Percentiles rank a stretch among this genome's conserved stretches.
These are phyloP conservation scores for Cordilura impudica DNA, from an alignment of 2,888 invertebrate genomes.

Conservation along the genomic window DNA sequence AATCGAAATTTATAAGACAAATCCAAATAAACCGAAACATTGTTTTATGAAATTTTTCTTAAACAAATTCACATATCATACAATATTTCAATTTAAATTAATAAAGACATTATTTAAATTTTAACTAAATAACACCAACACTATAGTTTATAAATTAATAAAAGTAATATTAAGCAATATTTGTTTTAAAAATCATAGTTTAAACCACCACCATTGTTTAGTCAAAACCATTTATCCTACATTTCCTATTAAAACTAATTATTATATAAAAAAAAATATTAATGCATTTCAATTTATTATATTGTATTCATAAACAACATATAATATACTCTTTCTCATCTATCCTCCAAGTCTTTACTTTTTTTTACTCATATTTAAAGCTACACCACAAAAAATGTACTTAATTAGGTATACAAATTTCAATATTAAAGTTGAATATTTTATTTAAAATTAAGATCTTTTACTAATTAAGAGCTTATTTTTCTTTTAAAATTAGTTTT, in stretches of 20 bases:
- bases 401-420: slow-evolving; percentile 21
- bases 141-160: too few relatives aligned
- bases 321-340: background rate
- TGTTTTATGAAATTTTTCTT: too few relatives aligned
- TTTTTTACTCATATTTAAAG: slow-evolving; percentile 18
- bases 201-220: slow-evolving; percentile 2
- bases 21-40: slow-evolving; percentile 41
- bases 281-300: slow-evolving; percentile 57
- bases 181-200: too few relatives aligned
- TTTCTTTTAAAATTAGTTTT: slow-evolving; percentile 25
- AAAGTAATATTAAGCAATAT: too few relatives aligned
- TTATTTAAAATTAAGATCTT: slow-evolving; percentile 7
- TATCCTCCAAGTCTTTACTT: background rate
- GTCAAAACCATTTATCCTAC: slow-evolving; percentile 21
- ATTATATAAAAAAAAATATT: slow-evolving; percentile 31
- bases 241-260: background rate
- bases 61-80: too few relatives aligned
- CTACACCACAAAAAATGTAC: slow-evolving; percentile 29
- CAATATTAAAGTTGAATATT: slow-evolving; percentile 13
- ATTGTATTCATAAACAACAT: slow-evolving; percentile 5
- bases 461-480: slow-evolving; percentile 8
- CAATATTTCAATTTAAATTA: too few relatives aligned
- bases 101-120: background rate
- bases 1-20: slow-evolving; percentile 13
- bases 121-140: background rate